Conservation (phyloP, 2,888 invertebrate species). For the Unio pictorum region DNA sequence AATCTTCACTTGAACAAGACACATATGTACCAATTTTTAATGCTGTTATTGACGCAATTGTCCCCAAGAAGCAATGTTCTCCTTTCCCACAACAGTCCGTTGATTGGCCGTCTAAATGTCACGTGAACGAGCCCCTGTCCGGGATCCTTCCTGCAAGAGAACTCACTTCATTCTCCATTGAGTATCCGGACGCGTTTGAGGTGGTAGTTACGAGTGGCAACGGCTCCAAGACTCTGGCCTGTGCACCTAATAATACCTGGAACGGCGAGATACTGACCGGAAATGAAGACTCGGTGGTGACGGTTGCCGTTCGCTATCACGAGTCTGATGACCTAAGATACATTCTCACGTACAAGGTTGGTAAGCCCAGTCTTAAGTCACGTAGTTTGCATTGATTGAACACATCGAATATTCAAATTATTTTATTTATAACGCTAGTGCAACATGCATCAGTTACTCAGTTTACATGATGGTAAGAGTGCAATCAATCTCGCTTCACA, state of each 20-base stretch:
- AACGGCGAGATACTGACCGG: constrained; percentile 33
- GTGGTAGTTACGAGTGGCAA: constrained; percentile 36
- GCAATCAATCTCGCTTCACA: too few relatives aligned
- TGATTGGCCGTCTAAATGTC: constrained; percentile 37
- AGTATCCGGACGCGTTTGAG: constrained; percentile 24
- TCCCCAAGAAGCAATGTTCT: constrained; percentile 37
- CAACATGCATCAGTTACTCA: too few relatives aligned
- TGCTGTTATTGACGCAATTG: constrained; percentile 32
- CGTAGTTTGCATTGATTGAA: too few relatives aligned
- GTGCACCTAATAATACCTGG: constrained; percentile 21
- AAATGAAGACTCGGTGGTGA: constrained; percentile 37
- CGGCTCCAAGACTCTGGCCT: constrained; percentile 28
- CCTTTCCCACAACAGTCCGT: constrained; percentile 41
- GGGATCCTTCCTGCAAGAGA: constrained; percentile 32
- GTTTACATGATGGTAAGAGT: too few relatives aligned
- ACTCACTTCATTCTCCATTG: constrained; percentile 26
- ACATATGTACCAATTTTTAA: constrained; percentile 32
- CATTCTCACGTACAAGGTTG: constrained; percentile 38
- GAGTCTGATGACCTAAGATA: constrained; percentile 29
- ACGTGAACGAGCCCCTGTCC: constrained; percentile 27
- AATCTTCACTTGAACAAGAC: constrained; percentile 22
- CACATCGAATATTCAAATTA: too few relatives aligned
- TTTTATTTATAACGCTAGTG: too few relatives aligned
- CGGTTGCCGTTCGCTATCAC: constrained; percentile 23
- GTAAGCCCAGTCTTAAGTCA: too few relatives aligned